A percentile compares a stretch with the other conserved stretches of the same genome.
Conservation (phyloP, 2,797 vertebrate species). For the Hylomyscus alleni region DNA sequence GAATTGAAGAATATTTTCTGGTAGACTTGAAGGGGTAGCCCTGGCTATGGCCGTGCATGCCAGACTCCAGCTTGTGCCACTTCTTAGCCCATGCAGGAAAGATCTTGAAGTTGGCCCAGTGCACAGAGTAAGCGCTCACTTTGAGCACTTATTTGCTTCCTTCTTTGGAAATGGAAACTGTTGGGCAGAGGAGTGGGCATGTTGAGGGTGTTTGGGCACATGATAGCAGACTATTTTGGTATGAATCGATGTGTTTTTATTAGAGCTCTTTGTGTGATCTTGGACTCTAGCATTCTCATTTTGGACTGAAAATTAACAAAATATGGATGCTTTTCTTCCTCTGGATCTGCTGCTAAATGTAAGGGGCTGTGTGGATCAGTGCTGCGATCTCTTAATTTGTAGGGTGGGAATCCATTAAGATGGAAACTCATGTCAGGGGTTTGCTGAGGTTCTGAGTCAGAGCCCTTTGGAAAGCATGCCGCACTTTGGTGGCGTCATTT, state of each 20-base stretch:
- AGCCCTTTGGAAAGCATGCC: background rate
- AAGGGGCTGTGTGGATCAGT: constrained; percentile 17
- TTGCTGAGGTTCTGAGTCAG: background rate
- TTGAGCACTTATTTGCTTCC: constrained; percentile 11
- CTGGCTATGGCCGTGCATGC: constrained; percentile 69
- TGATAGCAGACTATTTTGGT: constrained; percentile 52
- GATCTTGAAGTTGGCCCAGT: constrained; percentile 68
- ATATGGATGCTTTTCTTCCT: constrained; percentile 66
- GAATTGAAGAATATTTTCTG: constrained; percentile 73
- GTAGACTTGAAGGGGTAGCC: constrained; percentile 83
- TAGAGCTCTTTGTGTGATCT: background rate
- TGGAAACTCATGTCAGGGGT: background rate
- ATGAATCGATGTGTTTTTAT: constrained; percentile 64
- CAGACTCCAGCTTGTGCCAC: constrained; percentile 72
- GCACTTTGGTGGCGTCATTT: background rate
- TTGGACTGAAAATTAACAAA: background rate
- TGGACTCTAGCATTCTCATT: constrained; percentile 30
- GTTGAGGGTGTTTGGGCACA: background rate
- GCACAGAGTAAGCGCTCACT: constrained; percentile 67
- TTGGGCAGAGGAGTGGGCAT: background rate
- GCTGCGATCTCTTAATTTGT: constrained; percentile 37
- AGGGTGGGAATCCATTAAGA: background rate
- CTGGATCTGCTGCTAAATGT: constrained; percentile 33
- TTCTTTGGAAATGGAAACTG: background rate
- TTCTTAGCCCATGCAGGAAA: constrained; percentile 5